Evolutionary conservation across 2,113 vertebrate genomes (phyloP).

Genomic region (Talpa occidentalis): DNA sequence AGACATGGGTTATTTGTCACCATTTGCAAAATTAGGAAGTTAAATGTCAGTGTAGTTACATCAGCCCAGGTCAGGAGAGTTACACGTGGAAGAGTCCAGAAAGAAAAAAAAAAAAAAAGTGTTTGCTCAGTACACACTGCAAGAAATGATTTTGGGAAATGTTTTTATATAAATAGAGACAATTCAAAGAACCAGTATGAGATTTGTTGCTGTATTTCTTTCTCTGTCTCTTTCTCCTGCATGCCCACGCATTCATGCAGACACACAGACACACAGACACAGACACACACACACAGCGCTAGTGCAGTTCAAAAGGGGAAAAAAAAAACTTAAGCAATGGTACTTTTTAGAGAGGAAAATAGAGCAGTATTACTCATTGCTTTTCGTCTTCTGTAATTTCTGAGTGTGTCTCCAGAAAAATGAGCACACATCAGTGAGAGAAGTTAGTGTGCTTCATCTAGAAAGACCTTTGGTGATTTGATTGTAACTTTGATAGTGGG

Average conservation of each 20-base stretch:
- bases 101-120: not conserved
- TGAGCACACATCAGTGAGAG: not conserved
- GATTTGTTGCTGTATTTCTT: not conserved
- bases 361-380: not conserved
- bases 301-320: not conserved
- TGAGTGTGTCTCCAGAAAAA: conserved; percentile 2
- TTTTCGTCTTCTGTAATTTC: conserved; percentile 9
- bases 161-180: not conserved
- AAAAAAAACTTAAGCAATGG: not conserved
- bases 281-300: not conserved
- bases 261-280: not conserved
- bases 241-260: not conserved
- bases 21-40: not conserved
- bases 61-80: not conserved
- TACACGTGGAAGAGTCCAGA: not conserved
- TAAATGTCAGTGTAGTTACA: not conserved
- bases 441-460: not conserved
- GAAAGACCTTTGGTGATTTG: conserved; percentile 40
- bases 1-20: not conserved
- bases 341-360: conserved; percentile 23
- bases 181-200: not conserved
- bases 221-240: not conserved
- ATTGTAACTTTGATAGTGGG: conserved; percentile 55
- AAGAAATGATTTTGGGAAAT: not conserved
- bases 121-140: not conserved